These are phyloP conservation scores for Jordanella pulchra DNA, from an alignment of 2,797 vertebrate species.

Conservation along the genomic window DNA sequence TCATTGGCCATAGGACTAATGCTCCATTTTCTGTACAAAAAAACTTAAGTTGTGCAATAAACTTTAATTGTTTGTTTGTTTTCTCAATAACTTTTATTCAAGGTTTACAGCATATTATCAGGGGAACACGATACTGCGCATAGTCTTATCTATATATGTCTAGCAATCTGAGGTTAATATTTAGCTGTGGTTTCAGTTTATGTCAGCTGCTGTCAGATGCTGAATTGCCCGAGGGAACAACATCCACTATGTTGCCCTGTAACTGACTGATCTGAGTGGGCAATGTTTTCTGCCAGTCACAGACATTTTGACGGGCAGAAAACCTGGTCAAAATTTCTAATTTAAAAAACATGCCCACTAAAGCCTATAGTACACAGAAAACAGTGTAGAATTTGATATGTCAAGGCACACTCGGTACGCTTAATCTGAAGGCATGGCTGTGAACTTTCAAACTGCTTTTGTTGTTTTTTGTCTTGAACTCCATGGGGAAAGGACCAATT, in stretches of 20 bases:
- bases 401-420: not conserved
- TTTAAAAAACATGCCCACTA: slow-evolving; percentile 51
- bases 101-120: slow-evolving; percentile 53
- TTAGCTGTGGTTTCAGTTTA: slow-evolving; percentile 59
- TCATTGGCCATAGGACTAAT: too few species aligned
- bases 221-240: slow-evolving; percentile 57
- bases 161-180: slow-evolving; percentile 62
- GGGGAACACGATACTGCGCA: slow-evolving; percentile 49
- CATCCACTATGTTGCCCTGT: slow-evolving; percentile 54
- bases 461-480: not conserved
- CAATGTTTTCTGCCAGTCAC: slow-evolving; percentile 62
- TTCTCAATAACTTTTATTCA: slow-evolving; percentile 49
- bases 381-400: not conserved
- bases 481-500: not conserved
- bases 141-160: slow-evolving; percentile 61
- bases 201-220: slow-evolving; percentile 75
- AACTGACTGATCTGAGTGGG: slow-evolving; percentile 69
- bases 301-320: slow-evolving; percentile 47
- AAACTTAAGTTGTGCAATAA: slow-evolving; percentile 8
- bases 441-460: not conserved
- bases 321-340: slow-evolving; percentile 63
- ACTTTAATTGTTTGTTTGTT: slow-evolving; percentile 28
- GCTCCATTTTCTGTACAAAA: not conserved
- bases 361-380: slow-evolving; percentile 1
- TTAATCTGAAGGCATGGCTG: not conserved